phyloP scores from a whole-genome alignment of 1,140 invertebrate genomes.

The Sitobion miscanthi region DNA sequence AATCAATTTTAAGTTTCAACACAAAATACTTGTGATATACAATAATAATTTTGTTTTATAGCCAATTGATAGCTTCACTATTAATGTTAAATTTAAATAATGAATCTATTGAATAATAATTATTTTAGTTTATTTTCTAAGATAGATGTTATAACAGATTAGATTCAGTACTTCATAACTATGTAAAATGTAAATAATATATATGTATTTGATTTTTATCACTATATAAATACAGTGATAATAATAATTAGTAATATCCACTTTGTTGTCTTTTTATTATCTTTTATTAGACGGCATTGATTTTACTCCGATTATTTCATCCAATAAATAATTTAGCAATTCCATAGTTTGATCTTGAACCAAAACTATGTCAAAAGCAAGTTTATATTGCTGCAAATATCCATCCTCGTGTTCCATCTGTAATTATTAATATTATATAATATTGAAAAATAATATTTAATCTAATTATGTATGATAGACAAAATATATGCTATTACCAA shows the following conservation, averaged over 20 bases:
- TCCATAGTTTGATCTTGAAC: slow-evolving; percentile 86
- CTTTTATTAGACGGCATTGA: not conserved
- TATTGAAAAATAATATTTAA: not conserved
- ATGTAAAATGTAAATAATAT: not conserved
- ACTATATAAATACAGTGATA: not conserved
- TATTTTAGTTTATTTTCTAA: slow-evolving; percentile 10
- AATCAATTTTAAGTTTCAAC: not conserved
- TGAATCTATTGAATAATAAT: not conserved
- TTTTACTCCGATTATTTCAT: not conserved
- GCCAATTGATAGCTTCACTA: not conserved
- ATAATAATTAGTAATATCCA: not conserved
- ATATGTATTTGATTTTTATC: not conserved
- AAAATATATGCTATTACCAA: slow-evolving; percentile 63
- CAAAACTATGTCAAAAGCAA: slow-evolving; percentile 86
- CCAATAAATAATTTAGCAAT: slow-evolving; percentile 64
- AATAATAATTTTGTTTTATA: not conserved
- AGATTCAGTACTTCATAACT: not conserved
- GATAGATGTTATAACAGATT: slow-evolving; percentile 19
- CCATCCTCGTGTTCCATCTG: slow-evolving; percentile 69
- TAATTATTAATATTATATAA: not conserved
- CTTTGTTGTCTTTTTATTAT: not conserved
- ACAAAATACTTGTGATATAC: not conserved
- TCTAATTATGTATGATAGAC: not conserved
- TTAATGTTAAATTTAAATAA: not conserved
- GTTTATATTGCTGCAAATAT: slow-evolving; percentile 73